Conservation (phyloP, 2,888 invertebrate species). For the Aleiodes alternator region DNA sequence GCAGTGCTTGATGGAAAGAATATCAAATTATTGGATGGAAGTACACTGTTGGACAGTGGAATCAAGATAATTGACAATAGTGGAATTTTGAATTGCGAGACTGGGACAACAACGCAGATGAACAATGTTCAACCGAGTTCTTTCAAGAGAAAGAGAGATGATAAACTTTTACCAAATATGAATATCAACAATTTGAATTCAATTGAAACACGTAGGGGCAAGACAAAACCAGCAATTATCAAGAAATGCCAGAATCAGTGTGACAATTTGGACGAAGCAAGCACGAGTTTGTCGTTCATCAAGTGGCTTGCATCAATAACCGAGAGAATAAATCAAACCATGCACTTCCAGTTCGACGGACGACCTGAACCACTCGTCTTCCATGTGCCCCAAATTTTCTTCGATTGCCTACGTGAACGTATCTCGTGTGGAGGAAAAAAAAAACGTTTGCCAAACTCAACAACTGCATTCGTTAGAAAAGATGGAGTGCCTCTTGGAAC, state of each 20-base stretch:
- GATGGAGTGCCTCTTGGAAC: slow-evolving; percentile 81
- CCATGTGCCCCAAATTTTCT: slow-evolving; percentile 84
- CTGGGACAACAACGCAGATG: slow-evolving; percentile 48
- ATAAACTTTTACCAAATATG: slow-evolving; percentile 59
- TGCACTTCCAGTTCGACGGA: slow-evolving; percentile 83
- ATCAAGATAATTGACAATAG: slow-evolving; percentile 62
- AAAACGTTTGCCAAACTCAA: slow-evolving; percentile 81
- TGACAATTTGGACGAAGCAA: slow-evolving; percentile 69
- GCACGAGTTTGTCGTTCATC: slow-evolving; percentile 77
- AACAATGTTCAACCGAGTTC: slow-evolving; percentile 57
- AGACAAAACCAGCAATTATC: slow-evolving; percentile 64
- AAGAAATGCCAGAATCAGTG: slow-evolving; percentile 67
- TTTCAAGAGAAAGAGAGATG: slow-evolving; percentile 69
- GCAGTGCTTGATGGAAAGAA: slow-evolving; percentile 65
- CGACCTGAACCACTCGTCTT: slow-evolving; percentile 82
- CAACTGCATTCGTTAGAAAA: slow-evolving; percentile 78
- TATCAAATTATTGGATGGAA: slow-evolving; percentile 64
- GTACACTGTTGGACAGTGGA: slow-evolving; percentile 54
- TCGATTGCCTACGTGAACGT: slow-evolving; percentile 83
- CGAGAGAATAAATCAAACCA: slow-evolving; percentile 85
- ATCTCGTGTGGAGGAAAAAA: slow-evolving; percentile 81
- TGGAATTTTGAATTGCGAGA: slow-evolving; percentile 52
- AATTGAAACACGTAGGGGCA: slow-evolving; percentile 67
- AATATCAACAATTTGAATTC: slow-evolving; percentile 67
- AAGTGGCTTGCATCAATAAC: slow-evolving; percentile 87